Percentiles rank a stretch among this genome's conserved stretches.
Conservation (phyloP, 2,113 vertebrate genomes). For the Apodemus sylvaticus region DNA sequence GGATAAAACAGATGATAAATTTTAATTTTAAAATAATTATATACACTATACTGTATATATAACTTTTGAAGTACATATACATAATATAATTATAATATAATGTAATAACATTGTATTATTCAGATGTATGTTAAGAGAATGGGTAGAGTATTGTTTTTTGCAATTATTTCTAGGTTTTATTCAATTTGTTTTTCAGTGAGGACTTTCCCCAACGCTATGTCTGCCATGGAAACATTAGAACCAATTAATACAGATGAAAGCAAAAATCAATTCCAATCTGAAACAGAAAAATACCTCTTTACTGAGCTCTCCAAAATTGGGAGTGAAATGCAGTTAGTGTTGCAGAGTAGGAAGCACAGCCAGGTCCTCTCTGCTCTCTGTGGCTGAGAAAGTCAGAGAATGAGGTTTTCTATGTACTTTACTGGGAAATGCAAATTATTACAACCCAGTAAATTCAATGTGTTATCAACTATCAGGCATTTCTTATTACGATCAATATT, state of each 20-base stretch:
- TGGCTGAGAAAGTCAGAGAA: background rate
- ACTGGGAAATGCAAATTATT: background rate
- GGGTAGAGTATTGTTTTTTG: background rate
- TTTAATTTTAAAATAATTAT: background rate
- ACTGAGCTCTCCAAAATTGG: slow-evolving; percentile 28
- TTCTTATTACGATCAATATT: background rate
- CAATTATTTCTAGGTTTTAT: slow-evolving; percentile 34
- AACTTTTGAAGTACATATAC: no score
- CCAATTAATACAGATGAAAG: slow-evolving; percentile 56
- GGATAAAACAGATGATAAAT: background rate
- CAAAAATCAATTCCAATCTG: slow-evolving; percentile 68
- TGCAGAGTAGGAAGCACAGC: slow-evolving; percentile 1
- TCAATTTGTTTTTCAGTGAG: slow-evolving; percentile 27
- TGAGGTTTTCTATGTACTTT: background rate
- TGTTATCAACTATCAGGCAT: background rate
- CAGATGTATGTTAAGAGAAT: background rate
- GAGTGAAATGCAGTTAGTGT: slow-evolving; percentile 53
- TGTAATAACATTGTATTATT: background rate
- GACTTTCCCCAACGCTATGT: background rate
- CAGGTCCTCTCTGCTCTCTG: slow-evolving; percentile 16
- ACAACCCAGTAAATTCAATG: background rate
- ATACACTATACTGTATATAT: background rate
- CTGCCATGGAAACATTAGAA: background rate
- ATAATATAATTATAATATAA: no score
- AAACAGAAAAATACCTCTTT: slow-evolving; percentile 43